phyloP scores from a whole-genome alignment of 2,888 invertebrate genomes.

The Malthinus seriepunctatus region DNA sequence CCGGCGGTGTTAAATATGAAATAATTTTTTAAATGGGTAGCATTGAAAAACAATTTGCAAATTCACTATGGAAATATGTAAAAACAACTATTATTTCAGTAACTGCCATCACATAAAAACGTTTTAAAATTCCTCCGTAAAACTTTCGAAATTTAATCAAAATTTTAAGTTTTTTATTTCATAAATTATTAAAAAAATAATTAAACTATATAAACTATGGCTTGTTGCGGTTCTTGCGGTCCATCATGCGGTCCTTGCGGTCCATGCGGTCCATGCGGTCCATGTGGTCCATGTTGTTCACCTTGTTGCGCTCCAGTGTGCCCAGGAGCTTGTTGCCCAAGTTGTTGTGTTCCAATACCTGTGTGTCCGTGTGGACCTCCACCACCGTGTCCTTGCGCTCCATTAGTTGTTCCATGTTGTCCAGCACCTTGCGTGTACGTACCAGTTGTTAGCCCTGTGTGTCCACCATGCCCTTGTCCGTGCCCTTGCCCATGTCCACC shows the following conservation, averaged over 20 bases:
- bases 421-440: constrained; percentile 34
- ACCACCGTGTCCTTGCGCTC: constrained; percentile 34
- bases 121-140: background rate
- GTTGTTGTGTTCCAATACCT: constrained; percentile 33
- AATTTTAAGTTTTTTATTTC: background rate
- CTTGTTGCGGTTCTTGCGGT: background rate
- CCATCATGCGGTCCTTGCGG: background rate
- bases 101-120: no score
- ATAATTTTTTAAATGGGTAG: no score
- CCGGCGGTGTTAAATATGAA: no score
- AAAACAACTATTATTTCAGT: no score
- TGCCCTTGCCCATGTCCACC: constrained; percentile 30
- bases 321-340: constrained; percentile 15
- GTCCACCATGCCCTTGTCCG: constrained; percentile 28
- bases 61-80: no score
- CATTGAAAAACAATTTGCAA: no score
- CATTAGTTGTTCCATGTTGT: constrained; percentile 33
- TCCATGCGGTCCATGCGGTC: background rate
- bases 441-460: constrained; percentile 30
- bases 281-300: background rate
- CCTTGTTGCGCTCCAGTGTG: constrained; percentile 12
- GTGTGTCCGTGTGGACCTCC: constrained; percentile 36
- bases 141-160: background rate
- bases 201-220: no score
- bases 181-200: no score